Base-by-base conservation (phyloP, 2,113 vertebrate genomes). In the Chaetura pelagica region DNA sequence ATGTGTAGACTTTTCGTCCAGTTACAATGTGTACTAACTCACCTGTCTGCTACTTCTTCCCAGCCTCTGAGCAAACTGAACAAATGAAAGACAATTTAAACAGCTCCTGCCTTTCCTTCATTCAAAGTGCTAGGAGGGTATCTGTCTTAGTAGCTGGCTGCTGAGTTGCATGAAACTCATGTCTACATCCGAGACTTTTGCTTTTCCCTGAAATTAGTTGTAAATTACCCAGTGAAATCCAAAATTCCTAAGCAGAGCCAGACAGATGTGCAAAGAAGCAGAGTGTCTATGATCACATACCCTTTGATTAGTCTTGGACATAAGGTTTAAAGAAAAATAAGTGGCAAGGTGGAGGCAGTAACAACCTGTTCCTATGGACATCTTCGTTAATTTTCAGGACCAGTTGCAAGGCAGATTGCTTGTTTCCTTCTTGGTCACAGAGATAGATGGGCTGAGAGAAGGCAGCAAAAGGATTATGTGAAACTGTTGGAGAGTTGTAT, bases 121-220 rank as follows among this genome's bases (percentile, higher is more conserved):
- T 80, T 83, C 84, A 7, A 8, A 66, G 46, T 46, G 40, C 40
- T 40, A 18, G 27, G 1, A 85, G 58, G 12, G 4, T 6, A 30
- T 52, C 35, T 79, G 16, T 83, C 29, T 49, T 69, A 3, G 46
- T 63, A 80, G 34, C 27, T 86, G 55, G 13, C n/a, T 88, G 35
- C 61, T 69, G 66, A 88, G 54, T 32, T 78, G 58, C 15, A 13
- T 73, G 30, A 64, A 90, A 80, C 15, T 58, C 23, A 21, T 16
- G 26, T 30, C 30, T 54, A 0, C 58, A 18, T 73, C 55, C 35
- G 35, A 83, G 46, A 79, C 22, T 46, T 71, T 7, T 58, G 22
- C 55, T 92, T 93, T 85, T 54, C 71, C 64, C 21, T n/a, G 10
- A 86, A 95, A 90, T 80, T 40, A 61, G 12, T 85, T 95, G 80